These are phyloP conservation scores for Microchrysa polita DNA, from an alignment of 2,888 invertebrate genomes.

Conservation along the genomic window DNA sequence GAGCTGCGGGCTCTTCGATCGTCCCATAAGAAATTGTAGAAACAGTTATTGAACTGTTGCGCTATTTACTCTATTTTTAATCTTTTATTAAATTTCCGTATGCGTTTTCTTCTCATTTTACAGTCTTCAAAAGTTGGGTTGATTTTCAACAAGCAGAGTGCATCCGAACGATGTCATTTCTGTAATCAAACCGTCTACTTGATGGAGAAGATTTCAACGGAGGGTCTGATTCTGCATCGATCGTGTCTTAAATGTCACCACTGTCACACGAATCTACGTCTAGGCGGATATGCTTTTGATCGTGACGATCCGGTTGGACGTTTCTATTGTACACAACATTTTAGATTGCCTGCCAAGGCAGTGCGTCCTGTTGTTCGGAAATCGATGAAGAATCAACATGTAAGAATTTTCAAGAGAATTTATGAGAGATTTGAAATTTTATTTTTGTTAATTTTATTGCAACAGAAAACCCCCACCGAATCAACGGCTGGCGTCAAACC, in stretches of 20 bases:
- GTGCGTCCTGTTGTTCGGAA: slow-evolving; percentile 58
- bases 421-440: too few relatives aligned
- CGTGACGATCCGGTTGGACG: slow-evolving; percentile 74
- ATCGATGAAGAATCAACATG: slow-evolving; percentile 54
- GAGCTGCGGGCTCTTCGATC: too few relatives aligned
- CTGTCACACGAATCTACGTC: slow-evolving; percentile 84
- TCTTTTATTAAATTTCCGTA: too few relatives aligned
- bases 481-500: slow-evolving; percentile 6
- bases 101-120: too few relatives aligned
- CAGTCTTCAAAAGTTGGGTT: slow-evolving; percentile 71
- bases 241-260: slow-evolving; percentile 95
- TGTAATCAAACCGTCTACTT: slow-evolving; percentile 93
- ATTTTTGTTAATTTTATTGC: background rate
- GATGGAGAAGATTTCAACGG: slow-evolving; percentile 89
- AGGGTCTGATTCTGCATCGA: slow-evolving; percentile 90
- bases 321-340: slow-evolving; percentile 81
- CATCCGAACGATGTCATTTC: slow-evolving; percentile 84
- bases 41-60: slow-evolving; percentile 17
- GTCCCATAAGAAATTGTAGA: too few relatives aligned
- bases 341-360: slow-evolving; percentile 71
- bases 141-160: slow-evolving; percentile 72
- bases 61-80: too few relatives aligned
- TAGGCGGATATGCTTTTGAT: slow-evolving; percentile 79
- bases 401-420: too few relatives aligned
- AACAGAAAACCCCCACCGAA: slow-evolving; percentile 37